Evolutionary conservation across 2,797 vertebrate species (phyloP).

Genomic region (Coluber constrictor): DNA sequence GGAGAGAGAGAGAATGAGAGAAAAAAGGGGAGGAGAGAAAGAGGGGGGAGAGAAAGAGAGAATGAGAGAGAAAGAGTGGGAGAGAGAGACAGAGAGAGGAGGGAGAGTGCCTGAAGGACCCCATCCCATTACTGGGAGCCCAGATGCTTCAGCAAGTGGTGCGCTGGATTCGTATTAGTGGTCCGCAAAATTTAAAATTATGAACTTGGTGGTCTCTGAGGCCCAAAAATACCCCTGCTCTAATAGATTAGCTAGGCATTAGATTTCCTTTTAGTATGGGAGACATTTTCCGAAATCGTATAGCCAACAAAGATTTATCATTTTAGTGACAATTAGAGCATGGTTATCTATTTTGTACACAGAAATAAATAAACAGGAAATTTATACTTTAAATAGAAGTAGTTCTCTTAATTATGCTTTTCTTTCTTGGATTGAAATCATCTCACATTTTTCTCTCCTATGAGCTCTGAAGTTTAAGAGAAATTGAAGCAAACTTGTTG

Average conservation of each 20-base stretch:
- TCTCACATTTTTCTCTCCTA: conserved; percentile 6
- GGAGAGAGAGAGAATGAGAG: no score
- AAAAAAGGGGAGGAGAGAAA: no score
- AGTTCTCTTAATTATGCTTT: conserved; percentile 3
- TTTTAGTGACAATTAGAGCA: background rate
- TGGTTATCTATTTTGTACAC: background rate
- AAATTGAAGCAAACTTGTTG: conserved; percentile 42
- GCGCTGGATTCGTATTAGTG: no score
- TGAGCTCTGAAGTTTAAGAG: conserved; percentile 22
- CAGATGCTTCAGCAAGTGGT: no score
- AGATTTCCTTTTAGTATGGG: background rate
- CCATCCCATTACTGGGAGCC: no score
- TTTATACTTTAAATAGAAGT: background rate
- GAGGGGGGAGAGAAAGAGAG: no score
- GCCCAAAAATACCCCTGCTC: background rate
- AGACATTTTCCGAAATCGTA: background rate
- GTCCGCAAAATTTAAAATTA: no score
- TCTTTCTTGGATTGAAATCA: background rate
- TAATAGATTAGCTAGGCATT: background rate
- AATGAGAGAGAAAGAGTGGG: no score
- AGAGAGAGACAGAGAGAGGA: no score
- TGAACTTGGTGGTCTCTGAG: no score
- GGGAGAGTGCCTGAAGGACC: no score
- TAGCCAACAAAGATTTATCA: background rate
- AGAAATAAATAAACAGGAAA: conserved; percentile 9